phyloP scores from a whole-genome alignment of 35 echinoderm and acorn worm species.

The Hemicentrotus pulcherrimus region DNA sequence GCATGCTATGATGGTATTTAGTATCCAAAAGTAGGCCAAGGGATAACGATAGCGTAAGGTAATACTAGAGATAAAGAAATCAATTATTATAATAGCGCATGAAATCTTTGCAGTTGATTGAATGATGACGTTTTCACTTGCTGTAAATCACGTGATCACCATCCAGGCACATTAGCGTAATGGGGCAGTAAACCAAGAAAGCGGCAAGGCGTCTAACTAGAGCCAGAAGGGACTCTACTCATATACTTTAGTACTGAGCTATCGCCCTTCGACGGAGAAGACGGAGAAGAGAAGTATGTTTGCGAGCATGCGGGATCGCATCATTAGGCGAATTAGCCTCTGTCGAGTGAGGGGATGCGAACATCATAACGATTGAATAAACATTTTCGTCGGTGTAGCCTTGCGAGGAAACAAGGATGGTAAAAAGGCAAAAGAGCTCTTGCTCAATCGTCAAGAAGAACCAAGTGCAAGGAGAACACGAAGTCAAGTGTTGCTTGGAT shows the following conservation, averaged over 20 bases:
- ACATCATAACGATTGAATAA: conserved; percentile 19
- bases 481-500: background rate
- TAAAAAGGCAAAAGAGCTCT: background rate
- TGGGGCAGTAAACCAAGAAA: too few species aligned
- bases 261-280: too few species aligned
- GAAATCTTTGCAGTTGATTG: background rate
- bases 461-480: background rate
- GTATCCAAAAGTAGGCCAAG: too few species aligned
- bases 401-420: background rate
- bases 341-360: background rate
- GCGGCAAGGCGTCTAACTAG: too few species aligned
- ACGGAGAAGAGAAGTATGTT: background rate
- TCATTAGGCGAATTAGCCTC: background rate
- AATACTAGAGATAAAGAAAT: background rate
- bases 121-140: background rate
- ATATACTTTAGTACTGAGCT: too few species aligned
- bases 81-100: background rate
- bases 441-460: background rate
- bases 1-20: too few species aligned
- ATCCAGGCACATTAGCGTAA: background rate
- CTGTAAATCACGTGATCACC: background rate
- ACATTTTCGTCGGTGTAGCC: background rate
- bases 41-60: too few species aligned
- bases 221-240: too few species aligned
- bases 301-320: background rate